Percentiles rank a stretch among this genome's conserved stretches.
phyloP scores from a whole-genome alignment of 92 coral and sea anemone species.

The Bergia sp. region DNA sequence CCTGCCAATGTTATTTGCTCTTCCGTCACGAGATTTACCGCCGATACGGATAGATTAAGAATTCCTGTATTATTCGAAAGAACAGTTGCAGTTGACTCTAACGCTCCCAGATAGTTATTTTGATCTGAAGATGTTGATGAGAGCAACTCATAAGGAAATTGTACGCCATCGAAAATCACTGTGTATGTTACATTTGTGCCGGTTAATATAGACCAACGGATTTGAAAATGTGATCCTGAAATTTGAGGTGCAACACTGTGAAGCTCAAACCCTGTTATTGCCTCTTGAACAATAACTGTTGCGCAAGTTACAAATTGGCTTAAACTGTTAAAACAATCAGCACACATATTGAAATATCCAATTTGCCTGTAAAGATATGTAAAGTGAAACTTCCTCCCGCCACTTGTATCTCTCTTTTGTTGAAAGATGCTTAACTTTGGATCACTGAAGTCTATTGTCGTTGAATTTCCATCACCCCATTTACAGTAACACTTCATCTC shows the following conservation, averaged over 20 bases:
- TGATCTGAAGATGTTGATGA: not conserved
- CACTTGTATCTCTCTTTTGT: not conserved
- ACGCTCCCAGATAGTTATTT: not conserved
- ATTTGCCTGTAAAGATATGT: not conserved
- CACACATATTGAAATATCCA: not conserved
- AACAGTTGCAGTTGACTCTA: not conserved
- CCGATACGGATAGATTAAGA: too few species aligned
- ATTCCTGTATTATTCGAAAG: not conserved
- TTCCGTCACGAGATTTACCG: too few species aligned
- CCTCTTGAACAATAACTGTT: not conserved
- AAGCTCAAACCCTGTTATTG: not conserved
- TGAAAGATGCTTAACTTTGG: not conserved
- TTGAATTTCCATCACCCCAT: not conserved
- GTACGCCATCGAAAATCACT: not conserved
- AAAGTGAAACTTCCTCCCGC: not conserved
- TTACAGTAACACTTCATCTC: not conserved
- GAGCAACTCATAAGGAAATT: not conserved
- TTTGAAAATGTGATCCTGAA: not conserved
- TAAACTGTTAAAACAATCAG: not conserved
- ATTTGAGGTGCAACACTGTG: not conserved
- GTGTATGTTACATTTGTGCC: not conserved
- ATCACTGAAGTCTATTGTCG: not conserved
- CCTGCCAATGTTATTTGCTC: too few species aligned
- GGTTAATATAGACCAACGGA: not conserved
- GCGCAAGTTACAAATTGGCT: not conserved